Percentiles rank a stretch among this genome's conserved stretches.
These are phyloP conservation scores for Cyanocitta stelleri DNA, from an alignment of 2,113 vertebrate species.

Conservation along the genomic window DNA sequence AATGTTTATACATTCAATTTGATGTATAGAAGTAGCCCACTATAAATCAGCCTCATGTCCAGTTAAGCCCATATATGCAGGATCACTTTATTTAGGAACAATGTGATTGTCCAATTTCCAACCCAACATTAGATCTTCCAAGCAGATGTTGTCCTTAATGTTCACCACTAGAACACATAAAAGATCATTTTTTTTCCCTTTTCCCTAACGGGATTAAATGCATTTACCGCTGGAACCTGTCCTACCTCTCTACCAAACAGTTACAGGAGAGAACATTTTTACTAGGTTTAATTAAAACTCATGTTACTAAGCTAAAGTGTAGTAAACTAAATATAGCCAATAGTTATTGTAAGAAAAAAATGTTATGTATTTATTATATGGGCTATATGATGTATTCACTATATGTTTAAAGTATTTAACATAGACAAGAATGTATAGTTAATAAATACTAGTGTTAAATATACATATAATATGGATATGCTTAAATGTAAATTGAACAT, in stretches of 20 bases:
- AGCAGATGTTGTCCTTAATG: background rate
- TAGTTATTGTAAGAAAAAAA: background rate
- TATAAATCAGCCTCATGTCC: background rate
- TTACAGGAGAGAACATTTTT: conserved; percentile 36
- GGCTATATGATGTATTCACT: background rate
- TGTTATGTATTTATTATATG: background rate
- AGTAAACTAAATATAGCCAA: background rate
- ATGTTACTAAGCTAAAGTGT: conserved; percentile 22
- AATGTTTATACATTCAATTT: background rate
- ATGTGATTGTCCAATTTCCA: background rate
- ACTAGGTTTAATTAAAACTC: conserved; percentile 58
- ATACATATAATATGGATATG: background rate
- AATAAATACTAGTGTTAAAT: background rate
- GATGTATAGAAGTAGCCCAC: background rate
- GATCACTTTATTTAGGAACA: background rate
- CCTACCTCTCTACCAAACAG: conserved; percentile 40
- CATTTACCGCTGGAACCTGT: conserved; percentile 36
- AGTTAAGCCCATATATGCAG: background rate
- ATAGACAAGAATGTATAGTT: background rate
- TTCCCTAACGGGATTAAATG: conserved; percentile 27
- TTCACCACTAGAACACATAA: conserved; percentile 1
- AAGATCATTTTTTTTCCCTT: background rate
- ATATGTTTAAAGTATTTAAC: background rate
- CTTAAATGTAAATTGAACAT: background rate
- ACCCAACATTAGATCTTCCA: background rate